Base-by-base conservation (phyloP, 23 tunicate species). In the Botrylloides violaceus region DNA sequence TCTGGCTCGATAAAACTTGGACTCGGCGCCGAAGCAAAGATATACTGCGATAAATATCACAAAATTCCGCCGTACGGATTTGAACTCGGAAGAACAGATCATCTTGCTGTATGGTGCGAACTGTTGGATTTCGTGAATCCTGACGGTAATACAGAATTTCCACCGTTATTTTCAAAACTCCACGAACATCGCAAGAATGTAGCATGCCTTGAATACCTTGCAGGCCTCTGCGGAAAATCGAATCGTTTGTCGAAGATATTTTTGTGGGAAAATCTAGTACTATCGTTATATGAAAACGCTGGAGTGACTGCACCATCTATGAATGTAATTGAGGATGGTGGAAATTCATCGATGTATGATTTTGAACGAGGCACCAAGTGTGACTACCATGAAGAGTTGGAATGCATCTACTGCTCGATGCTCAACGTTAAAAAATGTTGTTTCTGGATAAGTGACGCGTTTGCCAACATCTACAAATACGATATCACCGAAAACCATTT, bases 1-100 rank as follows among this genome's bases (percentile, higher is more conserved):
- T 94, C 98, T 38, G 98, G 98, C 1, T 80, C 86, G 2, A 77
- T 86, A 0, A 71, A 76, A 56, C 61, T 72, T 15, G 98, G 98
- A 6, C 49, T 92, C 79, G 65, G 75, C 57, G 98, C 81, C 4
- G 88, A 76, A 50, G 64, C 73, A 3, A 77, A 73, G 50, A 61
- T 79, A 2, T 80, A 60, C 36, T 22, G 76, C 29, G 95, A 87
- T 20, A 76, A 38, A 32, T 68, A 81, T 19, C 95, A 87, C 32
- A 75, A 63, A 21, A 87, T 87, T 32, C 84, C 85, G 4, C 79
- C 66, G 29, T 76, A 49, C 28, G 75, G 73, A 15, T 87, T 79
- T 37, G 77, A 76, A 19, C 71, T 34, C 0, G 86, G 78, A 12
- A 31, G 80, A 3, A 62, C 38, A 49, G 70, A 65, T 23, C 76